Conservation (phyloP, 2,888 invertebrate species). For the Xanthia icteritia region DNA sequence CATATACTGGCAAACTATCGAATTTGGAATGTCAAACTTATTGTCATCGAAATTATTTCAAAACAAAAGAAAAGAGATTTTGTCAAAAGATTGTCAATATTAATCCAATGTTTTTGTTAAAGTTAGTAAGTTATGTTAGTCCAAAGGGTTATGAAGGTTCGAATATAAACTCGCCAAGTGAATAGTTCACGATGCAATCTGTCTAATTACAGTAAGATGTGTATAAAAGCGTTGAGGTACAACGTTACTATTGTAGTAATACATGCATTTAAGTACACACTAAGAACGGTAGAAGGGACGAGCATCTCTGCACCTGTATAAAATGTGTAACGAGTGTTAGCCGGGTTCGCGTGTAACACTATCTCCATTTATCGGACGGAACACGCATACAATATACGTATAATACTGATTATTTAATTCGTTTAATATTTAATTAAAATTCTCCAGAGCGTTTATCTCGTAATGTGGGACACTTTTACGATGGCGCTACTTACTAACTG, state of each 20-base stretch:
- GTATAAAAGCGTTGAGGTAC: conserved; percentile 55
- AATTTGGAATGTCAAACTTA: conserved; percentile 76
- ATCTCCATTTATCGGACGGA: conserved; percentile 83
- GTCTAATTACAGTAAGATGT: conserved; percentile 65
- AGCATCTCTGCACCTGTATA: conserved; percentile 65
- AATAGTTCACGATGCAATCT: conserved; percentile 77
- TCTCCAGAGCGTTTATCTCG: conserved; percentile 89
- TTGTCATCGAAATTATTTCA: conserved; percentile 50
- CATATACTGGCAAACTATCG: conserved; percentile 79
- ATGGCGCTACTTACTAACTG: conserved; percentile 88
- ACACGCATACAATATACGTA: conserved; percentile 88
- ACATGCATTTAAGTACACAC: conserved; percentile 77
- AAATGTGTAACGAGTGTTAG: conserved; percentile 78
- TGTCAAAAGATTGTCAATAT: conserved; percentile 65
- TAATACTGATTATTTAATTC: conserved; percentile 91
- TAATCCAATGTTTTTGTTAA: conserved; percentile 36
- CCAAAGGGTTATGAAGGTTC: conserved; percentile 28
- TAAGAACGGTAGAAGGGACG: conserved; percentile 72
- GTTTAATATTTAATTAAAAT: conserved; percentile 91
- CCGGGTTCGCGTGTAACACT: conserved; percentile 80
- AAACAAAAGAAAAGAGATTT: conserved; percentile 48
- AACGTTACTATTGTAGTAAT: conserved; percentile 67
- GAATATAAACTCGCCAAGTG: conserved; percentile 68
- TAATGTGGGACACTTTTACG: conserved; percentile 90
- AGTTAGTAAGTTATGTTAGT: conserved; percentile 48